Evolutionary conservation across 1,140 invertebrate genomes (phyloP), one percentile per base, ranked within the genome.

Genomic region (Papilio glaucus): DNA sequence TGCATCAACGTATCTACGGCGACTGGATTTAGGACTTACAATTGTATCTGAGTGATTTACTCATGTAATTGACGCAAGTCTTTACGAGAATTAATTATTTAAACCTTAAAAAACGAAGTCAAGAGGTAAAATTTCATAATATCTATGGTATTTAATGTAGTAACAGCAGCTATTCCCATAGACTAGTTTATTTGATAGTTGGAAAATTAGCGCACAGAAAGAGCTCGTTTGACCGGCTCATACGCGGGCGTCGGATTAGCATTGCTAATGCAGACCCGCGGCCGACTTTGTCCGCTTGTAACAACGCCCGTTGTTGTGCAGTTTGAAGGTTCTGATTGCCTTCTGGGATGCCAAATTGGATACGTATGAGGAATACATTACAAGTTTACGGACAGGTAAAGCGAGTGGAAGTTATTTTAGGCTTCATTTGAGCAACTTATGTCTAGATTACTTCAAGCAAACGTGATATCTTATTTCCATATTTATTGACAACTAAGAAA

Each of bases 321-420:
- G 33, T 63, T 39, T 18, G 37, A 38, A 37, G 61, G 61, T 63
- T 39, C 15, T 39, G 61, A 63, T 63, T 63, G 61, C 61, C 61
- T 38, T 39, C 15, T 39, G 37, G 33, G 37, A 38, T 53, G 61
- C 21, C 49, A 53, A 63, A 63, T 63, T 63, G 33, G 33, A 63
- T 21, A 38, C 61, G 37, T 63, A 38, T 41, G 61, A 63, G 29
- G 61, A 63, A 63, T 63, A 63, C 33, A 63, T 63, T 63, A 65
- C 37, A 65, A 65, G 62, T 65, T 65, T 41, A 18, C 15, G 15
- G 33, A 39, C 37, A 65, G 62, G 62, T 65, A 21, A 39, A 33
- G 8, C 62, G 1, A n/a, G 18, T 37, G n/a, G 37, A 65, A 57
- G 0, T 57, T 57, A 57, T 57, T 57, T 57, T 57, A 24, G 21